phyloP scores from a whole-genome alignment of 2,888 invertebrate genomes.

The Athrips mouffetella region DNA sequence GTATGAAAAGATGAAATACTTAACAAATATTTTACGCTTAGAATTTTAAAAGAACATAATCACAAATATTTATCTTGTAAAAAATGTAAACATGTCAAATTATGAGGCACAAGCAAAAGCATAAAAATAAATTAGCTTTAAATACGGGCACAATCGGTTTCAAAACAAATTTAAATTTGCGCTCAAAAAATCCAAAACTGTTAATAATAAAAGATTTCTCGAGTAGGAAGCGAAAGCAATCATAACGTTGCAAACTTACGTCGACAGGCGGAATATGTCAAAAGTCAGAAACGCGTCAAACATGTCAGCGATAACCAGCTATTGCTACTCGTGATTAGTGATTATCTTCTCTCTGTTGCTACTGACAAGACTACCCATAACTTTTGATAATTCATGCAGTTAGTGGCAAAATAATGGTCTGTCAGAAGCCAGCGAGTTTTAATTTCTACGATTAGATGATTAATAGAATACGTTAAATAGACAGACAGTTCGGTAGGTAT shows the following conservation, averaged over 20 bases:
- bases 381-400: background rate
- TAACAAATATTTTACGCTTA: too few species aligned
- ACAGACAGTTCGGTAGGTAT: background rate
- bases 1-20: too few species aligned
- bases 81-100: too few species aligned
- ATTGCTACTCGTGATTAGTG: background rate
- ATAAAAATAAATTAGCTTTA: too few species aligned
- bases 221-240: conserved; percentile 23
- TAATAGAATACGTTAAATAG: background rate
- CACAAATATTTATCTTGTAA: too few species aligned
- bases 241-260: conserved; percentile 27
- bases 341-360: conserved; percentile 13
- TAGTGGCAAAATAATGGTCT: background rate
- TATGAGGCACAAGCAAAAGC: too few species aligned
- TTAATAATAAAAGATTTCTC: conserved; percentile 20
- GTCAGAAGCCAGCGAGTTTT: too few species aligned
- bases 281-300: conserved; percentile 33
- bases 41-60: too few species aligned
- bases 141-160: too few species aligned
- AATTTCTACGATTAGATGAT: background rate
- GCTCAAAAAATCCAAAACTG: background rate
- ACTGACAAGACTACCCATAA: conserved; percentile 14
- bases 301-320: conserved; percentile 27
- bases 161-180: background rate
- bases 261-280: conserved; percentile 34